Percentiles rank a stretch among this genome's conserved stretches.
Evolutionary conservation across 2,113 vertebrate genomes (phyloP).

Genomic region (Acanthisitta chloris): DNA sequence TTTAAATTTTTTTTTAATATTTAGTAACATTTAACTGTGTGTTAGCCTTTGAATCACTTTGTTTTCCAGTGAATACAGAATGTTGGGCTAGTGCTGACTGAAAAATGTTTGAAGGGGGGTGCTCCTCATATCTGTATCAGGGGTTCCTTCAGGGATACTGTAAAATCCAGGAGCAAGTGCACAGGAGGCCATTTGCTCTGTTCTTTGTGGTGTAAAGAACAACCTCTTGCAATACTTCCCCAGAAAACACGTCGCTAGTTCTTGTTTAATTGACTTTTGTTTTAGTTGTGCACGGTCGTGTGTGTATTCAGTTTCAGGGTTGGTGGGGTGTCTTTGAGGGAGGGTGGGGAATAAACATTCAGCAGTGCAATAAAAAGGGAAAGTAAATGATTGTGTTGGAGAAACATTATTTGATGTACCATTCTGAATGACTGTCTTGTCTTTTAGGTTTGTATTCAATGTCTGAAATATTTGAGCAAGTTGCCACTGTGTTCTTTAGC

Average conservation of each 20-base stretch:
- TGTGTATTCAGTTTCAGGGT: background rate
- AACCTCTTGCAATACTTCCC: background rate
- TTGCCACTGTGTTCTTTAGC: background rate
- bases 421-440: background rate
- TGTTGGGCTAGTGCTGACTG: background rate
- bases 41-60: background rate
- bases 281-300: background rate
- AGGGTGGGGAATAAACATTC: background rate
- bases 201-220: background rate
- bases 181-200: background rate
- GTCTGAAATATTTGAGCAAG: background rate
- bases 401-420: background rate
- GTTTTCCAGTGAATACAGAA: background rate
- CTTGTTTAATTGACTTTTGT: background rate
- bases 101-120: background rate
- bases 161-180: background rate
- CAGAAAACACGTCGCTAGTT: too few relatives aligned
- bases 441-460: background rate
- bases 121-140: background rate
- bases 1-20: background rate
- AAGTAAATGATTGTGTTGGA: background rate
- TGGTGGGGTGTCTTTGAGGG: background rate
- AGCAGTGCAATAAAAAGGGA: background rate
- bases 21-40: conserved; percentile 14
- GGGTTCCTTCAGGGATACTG: background rate